phyloP scores from a whole-genome alignment of 2,113 vertebrate species.

The Steatornis caripensis region DNA sequence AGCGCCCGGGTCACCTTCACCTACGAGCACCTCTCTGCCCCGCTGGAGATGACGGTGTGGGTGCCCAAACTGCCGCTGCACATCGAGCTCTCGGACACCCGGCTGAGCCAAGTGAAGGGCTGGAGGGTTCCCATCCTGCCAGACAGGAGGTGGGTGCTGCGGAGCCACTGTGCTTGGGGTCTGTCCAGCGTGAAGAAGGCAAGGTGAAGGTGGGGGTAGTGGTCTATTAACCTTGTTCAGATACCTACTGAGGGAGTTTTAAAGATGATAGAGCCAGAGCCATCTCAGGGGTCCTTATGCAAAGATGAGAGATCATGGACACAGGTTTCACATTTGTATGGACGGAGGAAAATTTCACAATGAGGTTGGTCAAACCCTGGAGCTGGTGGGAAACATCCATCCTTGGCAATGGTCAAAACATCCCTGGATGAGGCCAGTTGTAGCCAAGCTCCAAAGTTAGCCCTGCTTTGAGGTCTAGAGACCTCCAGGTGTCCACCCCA shows the following conservation, averaged over 20 bases:
- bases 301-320: neutral
- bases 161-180: rapidly evolving
- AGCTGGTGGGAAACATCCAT: neutral
- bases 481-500: neutral
- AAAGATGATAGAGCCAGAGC: neutral
- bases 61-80: constrained; percentile 93
- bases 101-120: constrained; percentile 94
- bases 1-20: constrained; percentile 92
- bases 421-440: neutral
- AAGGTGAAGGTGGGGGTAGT: neutral
- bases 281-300: neutral
- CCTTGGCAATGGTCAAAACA: neutral
- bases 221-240: neutral
- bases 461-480: neutral
- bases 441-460: neutral
- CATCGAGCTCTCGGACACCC: constrained; percentile 88
- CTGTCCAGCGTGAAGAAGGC: neutral
- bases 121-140: constrained; percentile 97
- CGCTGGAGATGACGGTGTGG: constrained; percentile 96
- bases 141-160: constrained; percentile 80
- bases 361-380: neutral
- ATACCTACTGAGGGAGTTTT: neutral
- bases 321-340: neutral
- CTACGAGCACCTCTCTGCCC: constrained; percentile 90
- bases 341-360: neutral